Percentiles rank a stretch among this genome's conserved stretches.
Evolutionary conservation across 2,888 invertebrate species (phyloP).

Genomic region (Ichneumon xanthorius): DNA sequence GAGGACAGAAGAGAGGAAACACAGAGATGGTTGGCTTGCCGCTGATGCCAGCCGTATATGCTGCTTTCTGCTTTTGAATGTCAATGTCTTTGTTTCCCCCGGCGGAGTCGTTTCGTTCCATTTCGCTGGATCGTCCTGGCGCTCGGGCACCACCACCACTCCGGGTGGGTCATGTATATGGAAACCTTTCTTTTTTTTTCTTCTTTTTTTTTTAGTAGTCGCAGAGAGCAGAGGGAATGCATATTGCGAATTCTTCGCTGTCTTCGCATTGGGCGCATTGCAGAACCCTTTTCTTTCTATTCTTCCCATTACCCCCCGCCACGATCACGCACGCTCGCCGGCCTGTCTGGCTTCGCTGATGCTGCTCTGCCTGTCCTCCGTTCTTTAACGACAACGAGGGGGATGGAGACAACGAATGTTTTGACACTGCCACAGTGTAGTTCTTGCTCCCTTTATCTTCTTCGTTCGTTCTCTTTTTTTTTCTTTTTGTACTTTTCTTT

Average conservation of each 20-base stretch:
- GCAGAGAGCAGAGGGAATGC: constrained; percentile 43
- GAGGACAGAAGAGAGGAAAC: constrained; percentile 34
- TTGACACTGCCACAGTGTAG: constrained; percentile 57
- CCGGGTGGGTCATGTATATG: neutral
- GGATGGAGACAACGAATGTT: constrained; percentile 59
- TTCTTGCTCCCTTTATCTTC: constrained; percentile 38
- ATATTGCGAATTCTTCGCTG: constrained; percentile 55
- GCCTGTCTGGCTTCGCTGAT: constrained; percentile 26
- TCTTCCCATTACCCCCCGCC: constrained; percentile 28
- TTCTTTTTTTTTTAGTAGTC: neutral
- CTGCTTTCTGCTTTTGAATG: constrained; percentile 80
- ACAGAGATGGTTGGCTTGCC: constrained; percentile 15
- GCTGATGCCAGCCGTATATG: constrained; percentile 13
- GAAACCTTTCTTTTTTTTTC: neutral
- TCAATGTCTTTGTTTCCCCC: constrained; percentile 81
- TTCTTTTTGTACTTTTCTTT: constrained; percentile 38
- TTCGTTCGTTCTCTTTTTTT: constrained; percentile 10
- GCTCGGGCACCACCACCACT: constrained; percentile 17
- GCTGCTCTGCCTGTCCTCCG: neutral
- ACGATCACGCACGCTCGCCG: constrained; percentile 53
- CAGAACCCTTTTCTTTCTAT: constrained; percentile 42
- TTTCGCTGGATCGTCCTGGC: constrained; percentile 60
- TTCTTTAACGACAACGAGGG: constrained; percentile 23
- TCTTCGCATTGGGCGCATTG: constrained; percentile 41
- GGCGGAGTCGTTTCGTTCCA: constrained; percentile 62